These are phyloP conservation scores for Drosophila kanekoi DNA, from an alignment of 2,888 invertebrate species.

Conservation along the genomic window DNA sequence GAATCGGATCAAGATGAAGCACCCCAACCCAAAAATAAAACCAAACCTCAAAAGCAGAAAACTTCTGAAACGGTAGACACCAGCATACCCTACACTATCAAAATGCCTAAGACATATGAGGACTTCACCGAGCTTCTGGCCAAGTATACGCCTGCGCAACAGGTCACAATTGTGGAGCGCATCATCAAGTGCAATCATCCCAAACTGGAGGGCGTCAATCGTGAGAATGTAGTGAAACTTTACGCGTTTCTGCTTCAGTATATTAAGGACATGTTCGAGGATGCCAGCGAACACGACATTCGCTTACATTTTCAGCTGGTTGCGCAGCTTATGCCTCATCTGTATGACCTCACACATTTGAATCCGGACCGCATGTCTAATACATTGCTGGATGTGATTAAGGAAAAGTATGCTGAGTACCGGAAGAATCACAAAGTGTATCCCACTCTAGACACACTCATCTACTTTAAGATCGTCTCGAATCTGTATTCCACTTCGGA, in stretches of 20 bases:
- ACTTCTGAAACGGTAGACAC: conserved; percentile 8
- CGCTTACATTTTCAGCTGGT: conserved; percentile 87
- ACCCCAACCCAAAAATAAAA: conserved; percentile 17
- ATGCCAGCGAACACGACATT: conserved; percentile 84
- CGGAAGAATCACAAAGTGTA: conserved; percentile 87
- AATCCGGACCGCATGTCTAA: conserved; percentile 89
- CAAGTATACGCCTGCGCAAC: conserved; percentile 88
- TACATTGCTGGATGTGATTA: conserved; percentile 89
- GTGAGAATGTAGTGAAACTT: conserved; percentile 90
- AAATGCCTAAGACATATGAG: conserved; percentile 88
- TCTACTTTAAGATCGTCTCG: conserved; percentile 92
- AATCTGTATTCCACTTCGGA: conserved; percentile 95
- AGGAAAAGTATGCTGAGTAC: conserved; percentile 90
- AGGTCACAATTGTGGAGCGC: conserved; percentile 90
- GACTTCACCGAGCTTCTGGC: conserved; percentile 88
- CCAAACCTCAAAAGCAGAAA: conserved; percentile 11
- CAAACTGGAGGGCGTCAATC: conserved; percentile 91
- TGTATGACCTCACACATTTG: conserved; percentile 90
- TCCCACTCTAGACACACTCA: conserved; percentile 89
- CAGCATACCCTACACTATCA: conserved; percentile 86
- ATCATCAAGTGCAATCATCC: conserved; percentile 96
- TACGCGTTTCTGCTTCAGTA: conserved; percentile 92
- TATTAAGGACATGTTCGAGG: conserved; percentile 88
- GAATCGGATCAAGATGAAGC: conserved; percentile 83
- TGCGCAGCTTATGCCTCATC: conserved; percentile 86